Conservation (phyloP, 2,113 vertebrate genomes). For the Syngnathoides biaculeatus region DNA sequence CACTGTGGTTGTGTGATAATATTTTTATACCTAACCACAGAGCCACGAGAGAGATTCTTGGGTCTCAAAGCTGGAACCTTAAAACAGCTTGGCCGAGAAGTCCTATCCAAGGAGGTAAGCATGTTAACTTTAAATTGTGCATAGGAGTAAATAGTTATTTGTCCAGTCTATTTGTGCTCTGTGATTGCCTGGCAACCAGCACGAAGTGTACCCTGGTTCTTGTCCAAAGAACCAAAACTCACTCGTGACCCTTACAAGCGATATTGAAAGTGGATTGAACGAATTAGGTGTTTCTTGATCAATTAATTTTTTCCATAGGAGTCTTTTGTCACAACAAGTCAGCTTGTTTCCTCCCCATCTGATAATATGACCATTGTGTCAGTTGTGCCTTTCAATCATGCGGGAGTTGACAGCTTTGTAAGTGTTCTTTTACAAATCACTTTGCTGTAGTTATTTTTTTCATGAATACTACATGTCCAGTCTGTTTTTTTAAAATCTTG, state of each 20-base stretch:
- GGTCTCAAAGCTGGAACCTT: conserved; percentile 86
- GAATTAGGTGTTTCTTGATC: conserved; percentile 9
- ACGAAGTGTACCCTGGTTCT: background rate
- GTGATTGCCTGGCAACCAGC: background rate
- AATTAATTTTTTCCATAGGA: conserved; percentile 29
- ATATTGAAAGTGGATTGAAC: background rate
- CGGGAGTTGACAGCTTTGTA: conserved; percentile 59
- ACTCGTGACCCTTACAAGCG: background rate
- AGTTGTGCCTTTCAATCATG: conserved; percentile 67
- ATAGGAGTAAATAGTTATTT: background rate
- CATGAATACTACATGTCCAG: background rate
- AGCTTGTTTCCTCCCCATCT: conserved; percentile 46
- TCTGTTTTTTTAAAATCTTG: conserved; percentile 2
- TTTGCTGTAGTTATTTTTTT: background rate
- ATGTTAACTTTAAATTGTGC: background rate
- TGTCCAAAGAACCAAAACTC: background rate
- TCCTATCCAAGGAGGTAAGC: conserved; percentile 57
- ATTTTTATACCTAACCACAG: conserved; percentile 66
- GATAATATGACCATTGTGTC: conserved; percentile 69
- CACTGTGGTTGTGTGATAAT: conserved; percentile 24
- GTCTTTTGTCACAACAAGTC: conserved; percentile 46
- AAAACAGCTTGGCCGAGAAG: conserved; percentile 67
- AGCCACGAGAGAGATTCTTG: conserved; percentile 69
- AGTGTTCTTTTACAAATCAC: conserved; percentile 28
- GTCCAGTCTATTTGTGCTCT: background rate